Evolutionary conservation across 2,888 invertebrate species (phyloP), one percentile per base, ranked within the genome.

Genomic region (Stenoptilia bipunctidactyla): DNA sequence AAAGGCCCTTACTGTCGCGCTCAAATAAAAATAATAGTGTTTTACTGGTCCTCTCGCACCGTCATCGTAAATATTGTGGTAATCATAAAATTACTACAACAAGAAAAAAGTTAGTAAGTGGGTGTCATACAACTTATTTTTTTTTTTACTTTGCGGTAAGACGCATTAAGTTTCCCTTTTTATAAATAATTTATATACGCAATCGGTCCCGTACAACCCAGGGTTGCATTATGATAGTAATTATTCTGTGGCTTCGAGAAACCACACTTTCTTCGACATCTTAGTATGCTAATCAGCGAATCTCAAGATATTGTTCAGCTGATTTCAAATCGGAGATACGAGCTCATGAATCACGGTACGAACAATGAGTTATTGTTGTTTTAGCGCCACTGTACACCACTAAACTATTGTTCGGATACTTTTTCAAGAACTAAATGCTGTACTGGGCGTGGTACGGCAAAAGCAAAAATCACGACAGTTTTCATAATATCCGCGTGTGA

Each of bases 331-430:
- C 30, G 30, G n/a, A 30, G 4, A 25, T 25, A 25, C 25, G 25
- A 6, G 25, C 9, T 9, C 25, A 30, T 30, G 30, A 30, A 30
- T 30, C 30, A 30, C 30, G 30, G 2, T 12, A 30, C 30, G n/a
- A 30, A 30, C 30, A 30, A 30, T 46, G 41, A 45, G 41, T 46
- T 40, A 53, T 53, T 55, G 50, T 56, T 51, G 42, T 44, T 42
- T 25, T 44, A 39, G 46, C 47, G 55, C 50, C 58, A 50, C 47
- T 30, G 30, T n/a, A 30, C 30, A 12, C 47, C 42, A 43, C 45
- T 52, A 53, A 37, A 59, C 47, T 10, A 20, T 15, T n/a, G 12
- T 3, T 30, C n/a, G n/a, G 30, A 8, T n/a, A n/a, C 6, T 30
- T 30, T n/a, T 9, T 12, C 30, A 30, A 30, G 12, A 8, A 30